Evolutionary conservation across 1,140 invertebrate genomes (phyloP), one percentile per base, ranked within the genome.

Genomic region (Andrena cerasifolii): DNA sequence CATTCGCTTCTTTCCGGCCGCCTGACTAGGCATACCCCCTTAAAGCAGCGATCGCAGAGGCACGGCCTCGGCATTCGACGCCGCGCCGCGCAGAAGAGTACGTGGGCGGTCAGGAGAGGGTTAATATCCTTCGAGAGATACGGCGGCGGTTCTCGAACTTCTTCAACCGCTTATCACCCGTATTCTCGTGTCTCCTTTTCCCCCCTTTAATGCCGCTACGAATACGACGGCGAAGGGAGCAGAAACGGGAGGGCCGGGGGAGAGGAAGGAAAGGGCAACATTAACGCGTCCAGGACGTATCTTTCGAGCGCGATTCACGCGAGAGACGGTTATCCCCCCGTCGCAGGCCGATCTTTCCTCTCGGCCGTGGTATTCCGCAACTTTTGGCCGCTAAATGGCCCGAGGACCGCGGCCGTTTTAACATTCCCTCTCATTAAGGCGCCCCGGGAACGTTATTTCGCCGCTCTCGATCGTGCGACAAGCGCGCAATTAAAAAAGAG

Each of bases 341-440:
- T 21, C 18, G 4, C 7, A 1, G 1, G 1, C 6, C 7, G 4
- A 10, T 2, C 0, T 6, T 7, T 2, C 54, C 49, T 59, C n/a
- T 33, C 49, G 36, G 4, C 7, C 28, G 21, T 49, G 65, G 47
- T 73, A 73, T 84, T 83, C 72, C 76, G 76, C 72, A 79, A 83
- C 78, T 84, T 61, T 72, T 75, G 70, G 58, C 77, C 51, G 36
- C 33, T 78, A 79, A 84, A 67, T 79, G 77, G 62, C 49, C 49
- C 40, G 16, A 14, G 63, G 45, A 62, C 53, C 54, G 47, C 31
- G 65, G 54, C 54, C 76, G 71, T 83, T 79, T 84, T 79, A 84
- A 67, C 76, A 79, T 83, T 83, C 81, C 59, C 71, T 71, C 66
- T 84, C 71, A 84, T 84, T 84, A 84, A 40, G 51, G 72, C 28